Conservation (phyloP, 2,888 invertebrate genomes). For the Agrochola circellaris region DNA sequence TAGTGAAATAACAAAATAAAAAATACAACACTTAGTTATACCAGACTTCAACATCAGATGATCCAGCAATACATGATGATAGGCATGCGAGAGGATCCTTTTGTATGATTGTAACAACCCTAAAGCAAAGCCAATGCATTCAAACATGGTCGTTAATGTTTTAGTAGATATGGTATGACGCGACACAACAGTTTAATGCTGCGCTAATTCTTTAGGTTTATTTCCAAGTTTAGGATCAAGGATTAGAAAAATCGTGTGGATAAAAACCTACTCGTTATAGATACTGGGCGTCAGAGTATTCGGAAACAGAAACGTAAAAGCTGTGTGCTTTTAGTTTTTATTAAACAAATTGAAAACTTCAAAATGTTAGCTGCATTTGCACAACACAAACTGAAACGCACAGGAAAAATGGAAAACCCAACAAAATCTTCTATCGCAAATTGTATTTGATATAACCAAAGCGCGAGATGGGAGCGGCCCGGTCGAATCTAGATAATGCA, state of each 20-base stretch:
- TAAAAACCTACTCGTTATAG: not conserved
- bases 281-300: not conserved
- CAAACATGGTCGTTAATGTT: not conserved
- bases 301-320: slow-evolving; percentile 11
- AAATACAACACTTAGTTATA: too few species aligned
- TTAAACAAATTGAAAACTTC: slow-evolving; percentile 44
- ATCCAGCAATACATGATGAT: not conserved
- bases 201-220: not conserved
- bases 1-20: too few species aligned
- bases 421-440: slow-evolving; percentile 84
- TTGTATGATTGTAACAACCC: not conserved
- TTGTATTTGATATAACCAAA: slow-evolving; percentile 87
- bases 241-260: not conserved
- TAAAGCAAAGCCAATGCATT: not conserved
- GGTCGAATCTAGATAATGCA: slow-evolving; percentile 86
- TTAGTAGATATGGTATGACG: not conserved
- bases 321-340: slow-evolving; percentile 39
- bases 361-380: slow-evolving; percentile 56
- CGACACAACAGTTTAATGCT: not conserved
- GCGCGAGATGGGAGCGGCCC: slow-evolving; percentile 84
- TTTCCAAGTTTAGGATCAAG: not conserved
- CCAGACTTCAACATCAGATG: not conserved
- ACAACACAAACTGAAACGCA: slow-evolving; percentile 55
- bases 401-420: slow-evolving; percentile 69
- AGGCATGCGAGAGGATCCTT: not conserved